A percentile compares a stretch with the other conserved stretches of the same genome.
These are phyloP conservation scores for Apis florea DNA, from an alignment of 1,140 invertebrate genomes.

Conservation along the genomic window DNA sequence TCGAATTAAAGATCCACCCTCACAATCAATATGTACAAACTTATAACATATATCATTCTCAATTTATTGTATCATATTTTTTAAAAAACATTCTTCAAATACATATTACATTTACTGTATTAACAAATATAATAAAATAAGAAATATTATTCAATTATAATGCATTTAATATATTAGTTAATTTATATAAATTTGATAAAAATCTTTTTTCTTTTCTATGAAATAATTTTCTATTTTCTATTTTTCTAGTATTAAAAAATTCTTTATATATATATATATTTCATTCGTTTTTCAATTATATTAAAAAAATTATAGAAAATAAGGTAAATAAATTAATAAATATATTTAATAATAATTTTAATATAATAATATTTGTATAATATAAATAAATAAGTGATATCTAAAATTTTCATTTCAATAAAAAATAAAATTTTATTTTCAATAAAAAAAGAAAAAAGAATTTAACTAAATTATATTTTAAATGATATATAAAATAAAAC, in stretches of 20 bases:
- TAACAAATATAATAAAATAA: background rate
- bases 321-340: background rate
- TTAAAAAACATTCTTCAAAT: background rate
- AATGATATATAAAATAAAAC: background rate
- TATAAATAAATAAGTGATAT: too few relatives aligned
- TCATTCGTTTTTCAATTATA: background rate
- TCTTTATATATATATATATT: background rate
- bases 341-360: background rate
- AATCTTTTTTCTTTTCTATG: background rate
- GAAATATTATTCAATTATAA: background rate
- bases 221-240: background rate
- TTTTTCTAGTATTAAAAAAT: too few relatives aligned
- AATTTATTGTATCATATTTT: background rate
- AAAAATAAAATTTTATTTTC: background rate
- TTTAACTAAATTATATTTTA: background rate
- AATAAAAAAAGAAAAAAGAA: background rate
- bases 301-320: background rate
- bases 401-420: too few relatives aligned
- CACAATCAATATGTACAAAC: constrained; percentile 34
- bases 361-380: background rate
- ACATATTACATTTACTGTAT: background rate
- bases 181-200: background rate
- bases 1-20: constrained; percentile 58
- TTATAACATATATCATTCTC: background rate
- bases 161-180: background rate